Base-by-base conservation (phyloP, 1,140 invertebrate genomes). In the Charaxes varanes region DNA sequence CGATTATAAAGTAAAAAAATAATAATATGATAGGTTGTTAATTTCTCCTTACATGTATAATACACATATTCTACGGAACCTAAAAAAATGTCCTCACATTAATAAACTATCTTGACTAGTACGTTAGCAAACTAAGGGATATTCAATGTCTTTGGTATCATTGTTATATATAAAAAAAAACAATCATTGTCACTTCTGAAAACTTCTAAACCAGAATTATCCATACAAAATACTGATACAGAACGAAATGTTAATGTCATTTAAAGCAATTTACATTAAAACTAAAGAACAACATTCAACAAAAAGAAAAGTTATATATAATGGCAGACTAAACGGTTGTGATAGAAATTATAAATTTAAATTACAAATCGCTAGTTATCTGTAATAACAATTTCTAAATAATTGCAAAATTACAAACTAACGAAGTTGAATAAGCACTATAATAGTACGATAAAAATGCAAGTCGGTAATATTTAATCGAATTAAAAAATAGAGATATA, bases 71-170 rank as follows among this genome's bases (percentile, higher is more conserved):
- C n/a, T n/a, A n/a, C n/a, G n/a, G n/a, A n/a, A n/a, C n/a, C n/a
- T n/a, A n/a, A n/a, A n/a, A n/a, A n/a, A n/a, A n/a, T n/a, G n/a
- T n/a, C n/a, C n/a, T n/a, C n/a, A n/a, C n/a, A n/a, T n/a, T n/a
- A 33, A 21, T 4, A 28, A 34, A 7, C 15, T 21, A 6, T 34
- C 21, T 33, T 26, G 30, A 27, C 43, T 46, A 46, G 31, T 24
- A 34, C 14, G 12, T 27, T n/a, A 21, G 3, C 23, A 3, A 26
- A 34, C 56, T 62, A 63, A 69, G 62, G 68, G 72, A 78, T 76
- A 73, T 78, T 83, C 73, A 70, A 78, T 58, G 66, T 83, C 78
- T 83, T 83, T 83, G 78, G 78, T 83, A 83, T 83, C 56, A 76
- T 73, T 77, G 62, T 72, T 68, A 69, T 48, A 70, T 60, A 73